A percentile compares a stretch with the other conserved stretches of the same genome.
Evolutionary conservation across 2,797 vertebrate genomes (phyloP).

Genomic region (Paratrypauchen microcephalus): DNA sequence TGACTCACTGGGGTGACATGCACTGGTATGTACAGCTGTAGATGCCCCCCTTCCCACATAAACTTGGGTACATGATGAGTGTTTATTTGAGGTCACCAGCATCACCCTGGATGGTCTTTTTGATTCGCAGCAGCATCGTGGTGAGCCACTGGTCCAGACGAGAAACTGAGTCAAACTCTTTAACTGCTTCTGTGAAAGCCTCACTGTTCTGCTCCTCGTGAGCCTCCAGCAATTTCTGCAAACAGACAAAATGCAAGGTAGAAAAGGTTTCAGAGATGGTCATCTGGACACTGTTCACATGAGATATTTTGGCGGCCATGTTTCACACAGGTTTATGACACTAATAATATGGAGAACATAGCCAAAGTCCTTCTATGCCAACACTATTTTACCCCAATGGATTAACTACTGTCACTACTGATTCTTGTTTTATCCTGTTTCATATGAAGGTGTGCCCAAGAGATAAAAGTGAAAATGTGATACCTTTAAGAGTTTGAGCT

Average conservation of each 20-base stretch:
- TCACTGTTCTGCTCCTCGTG: conserved; percentile 97
- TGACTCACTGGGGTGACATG: conserved; percentile 61
- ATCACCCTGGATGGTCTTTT: conserved; percentile 95
- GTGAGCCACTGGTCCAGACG: conserved; percentile 98
- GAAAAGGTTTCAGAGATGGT: not conserved
- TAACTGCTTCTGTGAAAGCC: conserved; percentile 95
- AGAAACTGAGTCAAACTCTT: conserved; percentile 95
- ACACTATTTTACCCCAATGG: not conserved
- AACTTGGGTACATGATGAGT: not conserved
- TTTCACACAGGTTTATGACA: too few species aligned
- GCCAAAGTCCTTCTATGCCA: not conserved
- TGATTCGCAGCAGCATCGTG: conserved; percentile 98
- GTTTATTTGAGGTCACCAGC: conserved; percentile 91
- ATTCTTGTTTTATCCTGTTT: not conserved
- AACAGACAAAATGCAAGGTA: not conserved
- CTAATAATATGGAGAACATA: not conserved
- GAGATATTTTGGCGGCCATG: too few species aligned
- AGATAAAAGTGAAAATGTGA: not conserved
- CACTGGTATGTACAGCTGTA: conserved; percentile 73
- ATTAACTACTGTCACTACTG: not conserved
- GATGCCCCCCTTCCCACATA: conserved; percentile 29
- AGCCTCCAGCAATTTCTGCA: conserved; percentile 94
- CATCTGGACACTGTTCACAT: too few species aligned
- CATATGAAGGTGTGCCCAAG: not conserved
- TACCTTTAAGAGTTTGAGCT: conserved; percentile 86